phyloP scores from a whole-genome alignment of 2,797 vertebrate species.

The Bufotes viridis region DNA sequence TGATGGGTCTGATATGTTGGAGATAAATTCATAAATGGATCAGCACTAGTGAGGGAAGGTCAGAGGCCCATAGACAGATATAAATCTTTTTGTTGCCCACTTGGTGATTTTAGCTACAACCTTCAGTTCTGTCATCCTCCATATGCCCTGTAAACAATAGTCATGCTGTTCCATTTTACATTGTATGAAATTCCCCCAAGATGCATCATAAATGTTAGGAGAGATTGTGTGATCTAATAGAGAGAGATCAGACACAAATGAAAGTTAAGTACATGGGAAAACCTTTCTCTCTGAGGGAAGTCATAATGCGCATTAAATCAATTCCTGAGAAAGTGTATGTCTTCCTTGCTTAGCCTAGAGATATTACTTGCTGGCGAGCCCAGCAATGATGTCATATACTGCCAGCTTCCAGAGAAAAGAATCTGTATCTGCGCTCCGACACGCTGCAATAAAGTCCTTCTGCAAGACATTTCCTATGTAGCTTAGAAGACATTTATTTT shows the following conservation, averaged over 20 bases:
- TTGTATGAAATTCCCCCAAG: slow-evolving; percentile 16
- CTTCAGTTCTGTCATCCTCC: not conserved
- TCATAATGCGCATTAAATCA: slow-evolving; percentile 60
- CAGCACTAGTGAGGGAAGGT: not conserved
- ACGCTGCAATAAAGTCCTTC: slow-evolving; percentile 14
- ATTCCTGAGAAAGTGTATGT: slow-evolving; percentile 61
- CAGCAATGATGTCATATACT: slow-evolving; percentile 55
- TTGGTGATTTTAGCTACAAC: not conserved
- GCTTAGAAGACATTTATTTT: not conserved
- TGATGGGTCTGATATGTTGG: not conserved
- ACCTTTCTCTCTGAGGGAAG: slow-evolving; percentile 55
- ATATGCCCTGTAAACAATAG: slow-evolving; percentile 1
- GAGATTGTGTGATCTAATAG: slow-evolving; percentile 43
- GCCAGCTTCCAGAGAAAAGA: slow-evolving; percentile 49
- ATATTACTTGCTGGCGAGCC: slow-evolving; percentile 55
- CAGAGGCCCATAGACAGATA: not conserved
- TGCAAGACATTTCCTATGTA: slow-evolving; percentile 6
- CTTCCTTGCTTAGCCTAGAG: slow-evolving; percentile 56
- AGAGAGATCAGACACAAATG: slow-evolving; percentile 35
- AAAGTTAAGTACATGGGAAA: slow-evolving; percentile 56
- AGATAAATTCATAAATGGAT: too few species aligned
- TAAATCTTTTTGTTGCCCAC: not conserved
- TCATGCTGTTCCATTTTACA: not conserved
- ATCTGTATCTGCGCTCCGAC: slow-evolving; percentile 15
- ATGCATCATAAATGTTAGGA: slow-evolving; percentile 30